Evolutionary conservation across 2,797 vertebrate species (phyloP), one percentile per base, ranked within the genome.

Genomic region (Lepus townsendii): DNA sequence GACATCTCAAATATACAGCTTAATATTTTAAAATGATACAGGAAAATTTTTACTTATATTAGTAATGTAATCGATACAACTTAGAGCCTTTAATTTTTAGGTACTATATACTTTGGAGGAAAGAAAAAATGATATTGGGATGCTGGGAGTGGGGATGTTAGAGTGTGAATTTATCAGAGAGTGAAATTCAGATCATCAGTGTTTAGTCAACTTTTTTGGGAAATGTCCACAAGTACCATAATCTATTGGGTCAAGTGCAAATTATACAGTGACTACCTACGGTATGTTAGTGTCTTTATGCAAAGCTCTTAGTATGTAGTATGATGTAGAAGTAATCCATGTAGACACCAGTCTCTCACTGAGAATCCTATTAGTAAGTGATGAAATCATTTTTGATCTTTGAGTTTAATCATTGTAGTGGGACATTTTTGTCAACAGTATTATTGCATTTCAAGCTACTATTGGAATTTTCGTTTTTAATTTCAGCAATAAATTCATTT

Each of bases 381-480:
- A 84, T 78, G 16, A 72, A 47, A 30, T 50, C 69, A 22, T 62
- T 72, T 91, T 38, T 85, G 4, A 69, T 73, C 50, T 83, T 76
- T 83, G 27, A 32, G 57, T 91, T 77, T 93, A 88, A 85, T 30
- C 17, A 42, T 8, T 17, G 63, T 12, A 50, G 19, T 50, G 30
- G 13, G 38, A 38, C 20, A 57, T 76, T 69, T 93, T 42, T 86
- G 16, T 82, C 24, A 69, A 62, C 1, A 54, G 19, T 13, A 60
- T 57, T 12, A 83, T 1, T 63, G 62, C 7, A 75, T 69, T 89
- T 95, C 89, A 93, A 86, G 77, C 75, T 78, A 54, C 60, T 32
- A 47, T 62, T 69, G 71, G 42, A 93, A 75, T 66, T 77, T 96
- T 24, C 65, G 13, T 72, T 82, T 91, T 85, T 94, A 80, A 71